phyloP scores from a whole-genome alignment of 2,888 invertebrate genomes.

The Deroplatys truncata region DNA sequence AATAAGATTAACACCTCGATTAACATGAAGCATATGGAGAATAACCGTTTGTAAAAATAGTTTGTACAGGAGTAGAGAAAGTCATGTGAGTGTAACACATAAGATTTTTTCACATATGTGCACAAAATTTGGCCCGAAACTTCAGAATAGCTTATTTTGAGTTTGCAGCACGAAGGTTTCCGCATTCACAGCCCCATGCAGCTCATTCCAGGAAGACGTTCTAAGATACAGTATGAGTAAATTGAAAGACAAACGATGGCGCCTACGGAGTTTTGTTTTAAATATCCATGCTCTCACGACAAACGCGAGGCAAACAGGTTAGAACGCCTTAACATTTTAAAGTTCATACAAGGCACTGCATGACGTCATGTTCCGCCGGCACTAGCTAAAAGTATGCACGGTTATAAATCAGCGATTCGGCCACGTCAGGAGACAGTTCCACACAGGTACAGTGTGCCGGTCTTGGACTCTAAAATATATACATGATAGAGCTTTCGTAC shows the following conservation, averaged over 20 bases:
- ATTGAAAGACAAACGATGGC: not conserved
- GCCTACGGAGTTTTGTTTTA: not conserved
- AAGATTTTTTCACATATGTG: too few species aligned
- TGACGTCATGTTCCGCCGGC: not conserved
- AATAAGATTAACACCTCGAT: too few species aligned
- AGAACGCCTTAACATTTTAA: not conserved
- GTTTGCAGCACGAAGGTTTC: too few species aligned
- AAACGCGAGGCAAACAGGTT: not conserved
- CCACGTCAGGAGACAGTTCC: not conserved
- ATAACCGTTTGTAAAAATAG: too few species aligned
- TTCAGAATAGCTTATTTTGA: too few species aligned
- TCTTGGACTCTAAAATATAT: not conserved
- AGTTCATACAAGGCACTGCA: not conserved
- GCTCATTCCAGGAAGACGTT: too few species aligned
- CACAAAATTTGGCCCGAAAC: too few species aligned
- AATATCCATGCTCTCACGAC: not conserved
- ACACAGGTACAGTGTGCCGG: not conserved
- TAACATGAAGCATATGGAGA: too few species aligned
- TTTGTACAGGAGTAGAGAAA: too few species aligned
- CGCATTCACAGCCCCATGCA: too few species aligned
- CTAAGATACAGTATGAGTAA: not conserved
- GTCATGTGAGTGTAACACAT: too few species aligned
- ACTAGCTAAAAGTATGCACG: not conserved
- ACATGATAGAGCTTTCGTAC: too few species aligned
- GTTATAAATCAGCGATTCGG: not conserved